These are phyloP conservation scores for Microtus ochrogaster DNA, from an alignment of 2,113 vertebrate genomes.

Conservation along the genomic window DNA sequence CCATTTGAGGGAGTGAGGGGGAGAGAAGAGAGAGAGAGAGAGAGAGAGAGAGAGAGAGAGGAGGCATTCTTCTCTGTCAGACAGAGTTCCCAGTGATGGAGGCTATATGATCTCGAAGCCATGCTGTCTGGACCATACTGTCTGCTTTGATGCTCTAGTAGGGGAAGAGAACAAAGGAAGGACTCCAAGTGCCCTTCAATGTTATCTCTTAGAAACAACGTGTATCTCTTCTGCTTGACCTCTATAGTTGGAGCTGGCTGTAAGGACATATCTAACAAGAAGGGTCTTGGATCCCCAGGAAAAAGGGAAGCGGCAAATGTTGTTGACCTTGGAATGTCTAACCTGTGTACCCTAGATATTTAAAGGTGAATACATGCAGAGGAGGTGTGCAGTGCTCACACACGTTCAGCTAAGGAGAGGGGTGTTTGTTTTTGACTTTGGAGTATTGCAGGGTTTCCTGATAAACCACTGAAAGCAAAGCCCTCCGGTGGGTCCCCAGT, in stretches of 20 bases:
- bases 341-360: not conserved
- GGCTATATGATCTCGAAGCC: not conserved
- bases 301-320: not conserved
- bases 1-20: not conserved
- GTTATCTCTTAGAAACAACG: not conserved
- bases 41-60: not conserved
- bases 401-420: not conserved
- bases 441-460: not conserved
- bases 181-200: too few relatives aligned
- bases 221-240: accelerated
- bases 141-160: not conserved
- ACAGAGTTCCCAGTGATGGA: not conserved
- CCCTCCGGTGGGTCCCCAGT: not conserved
- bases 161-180: not conserved
- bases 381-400: too few relatives aligned
- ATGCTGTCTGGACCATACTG: accelerated
- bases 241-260: not conserved
- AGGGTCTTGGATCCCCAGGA: not conserved
- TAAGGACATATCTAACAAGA: not conserved
- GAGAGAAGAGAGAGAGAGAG: not conserved
- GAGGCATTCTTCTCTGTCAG: accelerated
- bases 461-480: not conserved
- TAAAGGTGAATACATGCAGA: not conserved
- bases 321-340: not conserved
- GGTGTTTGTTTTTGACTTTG: not conserved